phyloP scores from a whole-genome alignment of 2,888 invertebrate species.

The Erynnis tages region DNA sequence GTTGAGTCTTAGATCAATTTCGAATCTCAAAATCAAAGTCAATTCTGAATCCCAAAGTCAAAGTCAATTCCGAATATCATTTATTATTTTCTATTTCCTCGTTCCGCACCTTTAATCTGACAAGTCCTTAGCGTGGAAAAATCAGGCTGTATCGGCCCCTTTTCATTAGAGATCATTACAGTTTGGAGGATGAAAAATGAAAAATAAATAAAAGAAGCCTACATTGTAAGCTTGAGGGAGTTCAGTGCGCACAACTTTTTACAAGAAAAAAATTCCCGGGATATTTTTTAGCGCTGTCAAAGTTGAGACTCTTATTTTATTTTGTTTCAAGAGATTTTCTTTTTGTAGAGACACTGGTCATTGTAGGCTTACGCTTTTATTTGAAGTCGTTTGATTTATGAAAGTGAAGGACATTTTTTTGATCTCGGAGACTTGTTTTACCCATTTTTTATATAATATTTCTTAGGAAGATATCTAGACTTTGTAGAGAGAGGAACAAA shows the following conservation, averaged over 20 bases:
- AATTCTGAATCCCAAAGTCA: too few relatives aligned
- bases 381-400: slow-evolving; percentile 13
- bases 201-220: slow-evolving; percentile 59
- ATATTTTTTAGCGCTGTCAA: slow-evolving; percentile 26
- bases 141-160: slow-evolving; percentile 51
- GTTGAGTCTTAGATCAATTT: too few relatives aligned
- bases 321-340: slow-evolving; percentile 19
- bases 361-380: slow-evolving; percentile 6
- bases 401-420: neutral
- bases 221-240: slow-evolving; percentile 49
- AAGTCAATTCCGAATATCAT: too few relatives aligned
- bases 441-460: neutral
- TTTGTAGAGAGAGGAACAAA: too few relatives aligned
- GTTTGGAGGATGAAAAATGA: slow-evolving; percentile 65
- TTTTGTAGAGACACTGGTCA: slow-evolving; percentile 8
- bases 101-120: neutral
- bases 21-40: too few relatives aligned
- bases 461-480: too few relatives aligned
- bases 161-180: slow-evolving; percentile 77
- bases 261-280: slow-evolving; percentile 23
- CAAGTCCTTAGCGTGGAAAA: slow-evolving; percentile 12
- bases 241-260: slow-evolving; percentile 36
- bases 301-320: slow-evolving; percentile 14
- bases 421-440: neutral
- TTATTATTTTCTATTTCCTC: too few relatives aligned